Conservation (phyloP, 2,888 invertebrate species). For the Gnatocerus cornutus region DNA sequence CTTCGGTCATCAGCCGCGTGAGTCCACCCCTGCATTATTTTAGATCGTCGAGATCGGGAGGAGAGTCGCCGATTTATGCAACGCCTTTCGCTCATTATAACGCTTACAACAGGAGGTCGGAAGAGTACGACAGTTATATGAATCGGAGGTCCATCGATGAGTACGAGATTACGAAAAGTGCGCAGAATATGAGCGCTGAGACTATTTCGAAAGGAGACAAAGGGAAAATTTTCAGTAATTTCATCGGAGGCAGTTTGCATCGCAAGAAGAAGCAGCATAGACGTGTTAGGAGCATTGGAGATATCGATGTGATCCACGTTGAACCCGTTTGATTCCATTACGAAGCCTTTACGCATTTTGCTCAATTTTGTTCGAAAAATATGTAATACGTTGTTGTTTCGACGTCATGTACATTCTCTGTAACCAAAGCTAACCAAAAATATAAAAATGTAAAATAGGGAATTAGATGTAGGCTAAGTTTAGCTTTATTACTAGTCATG, state of each 20-base stretch:
- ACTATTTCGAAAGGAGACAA: conserved; percentile 53
- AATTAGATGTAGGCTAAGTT: background rate
- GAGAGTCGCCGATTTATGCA: conserved; percentile 68
- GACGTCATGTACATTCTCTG: conserved; percentile 23
- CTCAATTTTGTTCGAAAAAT: conserved; percentile 36
- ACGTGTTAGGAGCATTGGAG: conserved; percentile 83
- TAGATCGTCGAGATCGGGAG: conserved; percentile 68
- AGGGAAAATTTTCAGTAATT: conserved; percentile 54
- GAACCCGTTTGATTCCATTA: conserved; percentile 61
- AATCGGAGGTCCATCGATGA: conserved; percentile 57
- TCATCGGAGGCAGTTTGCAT: conserved; percentile 70
- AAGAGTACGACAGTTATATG: conserved; percentile 69
- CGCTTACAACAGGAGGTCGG: conserved; percentile 63
- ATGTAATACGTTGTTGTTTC: conserved; percentile 19
- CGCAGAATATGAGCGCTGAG: conserved; percentile 53
- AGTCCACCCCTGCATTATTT: conserved; percentile 71
- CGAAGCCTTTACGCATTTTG: conserved; percentile 9
- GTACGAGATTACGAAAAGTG: conserved; percentile 59
- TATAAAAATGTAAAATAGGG: conserved; percentile 33
- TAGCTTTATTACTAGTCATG: conserved; percentile 22
- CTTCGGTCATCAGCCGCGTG: conserved; percentile 74
- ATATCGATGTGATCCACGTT: conserved; percentile 77
- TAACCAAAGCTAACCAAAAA: conserved; percentile 41
- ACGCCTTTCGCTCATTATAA: conserved; percentile 62
- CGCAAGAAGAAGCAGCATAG: conserved; percentile 76